Base-by-base conservation (phyloP, 2,888 invertebrate species). In the Notocelia uddmanniana region DNA sequence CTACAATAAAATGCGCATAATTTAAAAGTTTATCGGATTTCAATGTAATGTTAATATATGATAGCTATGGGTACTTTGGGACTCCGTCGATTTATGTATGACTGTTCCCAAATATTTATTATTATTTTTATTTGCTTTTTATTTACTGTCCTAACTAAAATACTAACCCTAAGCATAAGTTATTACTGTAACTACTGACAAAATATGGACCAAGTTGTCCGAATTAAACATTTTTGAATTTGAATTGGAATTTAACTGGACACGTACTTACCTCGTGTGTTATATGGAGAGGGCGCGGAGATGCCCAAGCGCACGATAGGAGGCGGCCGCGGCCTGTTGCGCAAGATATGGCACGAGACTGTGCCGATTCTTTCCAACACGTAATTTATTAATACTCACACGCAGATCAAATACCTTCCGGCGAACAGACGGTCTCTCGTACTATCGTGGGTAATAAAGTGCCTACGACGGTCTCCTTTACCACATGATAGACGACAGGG, bases 261-360 rank as follows among this genome's bases (percentile, higher is more conserved):
- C n/a, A 41, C 52, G 13, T 71, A 67, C 84, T 78, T 80, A 71
- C 84, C 79, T 80, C 82, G 58, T 64, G 68, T 60, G 41, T 15
- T 11, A 10, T 48, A 52, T 63, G 21, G 10, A 5, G 68, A 70
- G 66, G 71, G 69, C 73, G 58, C 52, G 58, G 59, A 31, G 45
- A 23, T 70, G 73, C 64, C 57, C 69, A 59, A 48, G 73, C 55
- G 69, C 74, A 59, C 68, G 73, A 75, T 45, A n/a, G 81, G 79
- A 81, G 80, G 83, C 77, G 79, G 78, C 41, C 75, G 77, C 86
- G 87, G 86, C 88, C 87, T 85, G 88, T 92, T 92, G 89, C 89
- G 91, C 90, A 92, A 93, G 88, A 83, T 89, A 80, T 86, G 84
- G 79, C 89, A 89, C 89, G 81, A 87, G 89, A 93, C 93, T 93